Conservation (phyloP, 2,888 invertebrate genomes). For the Eubasilissa splendida region DNA sequence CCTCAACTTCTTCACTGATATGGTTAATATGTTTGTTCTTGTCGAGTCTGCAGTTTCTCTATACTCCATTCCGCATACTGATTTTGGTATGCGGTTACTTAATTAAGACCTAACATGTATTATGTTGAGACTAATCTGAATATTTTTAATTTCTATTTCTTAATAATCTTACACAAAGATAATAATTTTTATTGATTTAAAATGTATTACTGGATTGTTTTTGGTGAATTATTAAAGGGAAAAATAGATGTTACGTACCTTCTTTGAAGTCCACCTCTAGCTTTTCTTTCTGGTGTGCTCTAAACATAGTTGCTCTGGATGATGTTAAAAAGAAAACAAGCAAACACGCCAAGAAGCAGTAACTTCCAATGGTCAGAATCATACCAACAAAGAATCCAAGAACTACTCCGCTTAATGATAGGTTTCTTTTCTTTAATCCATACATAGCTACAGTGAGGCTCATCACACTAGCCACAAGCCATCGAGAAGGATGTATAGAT, state of each 20-base stretch:
- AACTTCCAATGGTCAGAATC: constrained; percentile 83
- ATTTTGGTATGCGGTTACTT: too few species aligned
- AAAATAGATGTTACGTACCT: constrained; percentile 68
- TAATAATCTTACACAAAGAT: too few species aligned
- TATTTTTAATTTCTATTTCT: too few species aligned
- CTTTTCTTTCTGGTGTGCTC: constrained; percentile 76
- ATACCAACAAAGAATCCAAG: constrained; percentile 83
- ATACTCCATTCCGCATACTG: too few species aligned
- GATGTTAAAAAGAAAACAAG: constrained; percentile 85
- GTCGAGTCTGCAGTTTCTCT: too few species aligned
- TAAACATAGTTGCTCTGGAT: constrained; percentile 86
- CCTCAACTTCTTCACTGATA: too few species aligned
- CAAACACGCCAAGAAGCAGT: constrained; percentile 82
- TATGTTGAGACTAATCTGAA: too few species aligned
- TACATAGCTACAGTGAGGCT: constrained; percentile 78
- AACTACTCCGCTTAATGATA: constrained; percentile 81
- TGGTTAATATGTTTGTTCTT: too few species aligned
- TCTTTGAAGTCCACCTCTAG: constrained; percentile 86
- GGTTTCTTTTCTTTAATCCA: constrained; percentile 79
- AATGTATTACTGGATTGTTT: too few species aligned
- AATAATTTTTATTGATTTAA: too few species aligned
- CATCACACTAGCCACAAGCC: constrained; percentile 76
- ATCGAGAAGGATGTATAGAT: constrained; percentile 77
- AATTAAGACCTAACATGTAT: too few species aligned
- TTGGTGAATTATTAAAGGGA: too few species aligned